Evolutionary conservation across 2,888 invertebrate genomes (phyloP).

Genomic region (Andrena bicolor): DNA sequence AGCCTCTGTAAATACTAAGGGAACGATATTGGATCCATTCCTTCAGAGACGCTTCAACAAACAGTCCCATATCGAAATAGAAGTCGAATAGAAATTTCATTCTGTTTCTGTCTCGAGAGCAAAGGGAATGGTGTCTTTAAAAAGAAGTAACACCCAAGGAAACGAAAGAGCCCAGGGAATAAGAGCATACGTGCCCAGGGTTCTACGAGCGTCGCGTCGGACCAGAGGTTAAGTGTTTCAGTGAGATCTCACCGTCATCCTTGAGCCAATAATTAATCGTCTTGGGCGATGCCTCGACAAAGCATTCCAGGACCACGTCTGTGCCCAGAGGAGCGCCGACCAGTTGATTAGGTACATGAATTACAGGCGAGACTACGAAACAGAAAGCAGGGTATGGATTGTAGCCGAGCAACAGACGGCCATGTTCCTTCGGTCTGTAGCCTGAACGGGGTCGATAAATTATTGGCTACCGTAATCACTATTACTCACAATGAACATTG

Average conservation of each 20-base stretch:
- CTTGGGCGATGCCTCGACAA: constrained; percentile 95
- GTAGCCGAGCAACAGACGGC: constrained; percentile 16
- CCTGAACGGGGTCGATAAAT: constrained; percentile 35
- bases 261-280: constrained; percentile 96
- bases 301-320: constrained; percentile 95
- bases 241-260: constrained; percentile 90
- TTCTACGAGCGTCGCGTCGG: neutral
- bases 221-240: constrained; percentile 7
- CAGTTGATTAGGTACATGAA: constrained; percentile 96
- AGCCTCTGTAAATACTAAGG: too few relatives aligned
- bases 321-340: constrained; percentile 95
- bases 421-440: neutral
- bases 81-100: too few relatives aligned
- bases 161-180: neutral
- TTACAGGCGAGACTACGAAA: constrained; percentile 94
- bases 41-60: too few relatives aligned
- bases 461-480: constrained; percentile 49
- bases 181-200: neutral
- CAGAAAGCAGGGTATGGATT: constrained; percentile 63
- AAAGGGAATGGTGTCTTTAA: too few relatives aligned
- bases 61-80: too few relatives aligned
- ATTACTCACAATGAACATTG: constrained; percentile 95
- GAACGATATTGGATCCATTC: too few relatives aligned
- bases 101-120: too few relatives aligned
- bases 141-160: too few relatives aligned